Evolutionary conservation across 2,113 vertebrate genomes (phyloP).

Genomic region (Progne subis): DNA sequence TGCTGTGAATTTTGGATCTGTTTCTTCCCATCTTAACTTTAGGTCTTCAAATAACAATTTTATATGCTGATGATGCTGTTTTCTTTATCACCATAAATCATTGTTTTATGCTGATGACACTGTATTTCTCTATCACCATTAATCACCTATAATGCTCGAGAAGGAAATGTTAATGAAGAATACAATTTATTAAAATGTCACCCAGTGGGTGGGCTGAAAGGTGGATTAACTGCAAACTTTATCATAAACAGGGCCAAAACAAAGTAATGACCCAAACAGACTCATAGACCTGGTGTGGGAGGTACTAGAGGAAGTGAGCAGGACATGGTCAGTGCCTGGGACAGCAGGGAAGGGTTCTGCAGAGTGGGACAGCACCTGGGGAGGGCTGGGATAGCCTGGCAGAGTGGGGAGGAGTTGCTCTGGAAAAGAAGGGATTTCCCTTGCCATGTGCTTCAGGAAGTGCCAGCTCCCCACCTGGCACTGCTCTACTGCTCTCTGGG

Average conservation of each 20-base stretch:
- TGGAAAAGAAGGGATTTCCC: not conserved
- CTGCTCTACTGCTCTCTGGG: not conserved
- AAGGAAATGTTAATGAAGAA: constrained; percentile 49
- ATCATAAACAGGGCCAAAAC: not conserved
- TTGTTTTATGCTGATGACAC: constrained; percentile 56
- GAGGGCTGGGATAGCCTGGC: not conserved
- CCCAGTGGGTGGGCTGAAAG: not conserved
- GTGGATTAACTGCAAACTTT: not conserved
- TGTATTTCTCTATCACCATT: constrained; percentile 43
- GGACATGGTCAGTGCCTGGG: rapidly evolving
- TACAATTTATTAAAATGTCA: constrained; percentile 48
- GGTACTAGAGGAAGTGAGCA: rapidly evolving
- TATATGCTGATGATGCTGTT: constrained; percentile 22
- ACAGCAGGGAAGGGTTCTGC: not conserved
- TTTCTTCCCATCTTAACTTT: not conserved
- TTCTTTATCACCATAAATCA: constrained; percentile 59
- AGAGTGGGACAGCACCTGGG: rapidly evolving
- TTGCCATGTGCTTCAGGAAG: no score
- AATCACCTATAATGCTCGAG: constrained; percentile 45
- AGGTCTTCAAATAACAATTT: constrained; percentile 9
- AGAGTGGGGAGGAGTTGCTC: not conserved
- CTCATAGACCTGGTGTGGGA: not conserved
- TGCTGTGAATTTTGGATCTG: not conserved
- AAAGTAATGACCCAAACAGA: not conserved
- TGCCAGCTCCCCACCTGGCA: not conserved